These are phyloP conservation scores for Nycticorax nycticorax DNA, from an alignment of 2,113 vertebrate genomes.

Conservation along the genomic window DNA sequence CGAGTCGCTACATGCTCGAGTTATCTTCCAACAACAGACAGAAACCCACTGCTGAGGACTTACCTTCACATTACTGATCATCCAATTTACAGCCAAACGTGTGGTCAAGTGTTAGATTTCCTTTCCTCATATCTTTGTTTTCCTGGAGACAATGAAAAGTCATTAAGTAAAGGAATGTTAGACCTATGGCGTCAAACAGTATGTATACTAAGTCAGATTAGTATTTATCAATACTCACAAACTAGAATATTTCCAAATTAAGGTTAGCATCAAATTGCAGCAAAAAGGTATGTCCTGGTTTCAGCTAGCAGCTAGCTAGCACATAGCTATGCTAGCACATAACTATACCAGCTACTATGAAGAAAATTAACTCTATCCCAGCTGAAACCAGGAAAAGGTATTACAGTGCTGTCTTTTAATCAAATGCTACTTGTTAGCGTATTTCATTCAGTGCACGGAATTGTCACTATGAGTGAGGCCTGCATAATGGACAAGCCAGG, in stretches of 20 bases:
- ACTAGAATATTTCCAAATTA: neutral
- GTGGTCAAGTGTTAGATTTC: neutral
- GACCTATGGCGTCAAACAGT: neutral
- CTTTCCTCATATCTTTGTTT: neutral
- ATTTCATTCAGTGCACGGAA: neutral
- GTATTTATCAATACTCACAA: neutral
- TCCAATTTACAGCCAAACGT: neutral
- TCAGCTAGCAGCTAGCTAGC: too few relatives aligned
- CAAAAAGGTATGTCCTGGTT: neutral
- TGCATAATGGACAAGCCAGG: neutral
- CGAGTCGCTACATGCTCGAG: neutral
- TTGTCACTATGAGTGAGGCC: neutral
- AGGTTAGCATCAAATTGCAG: neutral
- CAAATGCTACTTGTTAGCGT: neutral
- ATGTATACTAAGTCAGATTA: neutral
- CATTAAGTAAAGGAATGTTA: neutral
- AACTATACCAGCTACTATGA: too few relatives aligned
- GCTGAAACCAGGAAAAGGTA: neutral
- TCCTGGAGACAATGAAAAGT: neutral
- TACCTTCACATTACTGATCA: neutral
- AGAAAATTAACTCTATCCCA: too few relatives aligned
- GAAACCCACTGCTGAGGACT: neutral
- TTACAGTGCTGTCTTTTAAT: neutral
- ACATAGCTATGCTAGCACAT: too few relatives aligned
- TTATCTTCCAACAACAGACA: neutral